phyloP scores from a whole-genome alignment of 2,888 invertebrate species.

The Drymonia ruficornis region DNA sequence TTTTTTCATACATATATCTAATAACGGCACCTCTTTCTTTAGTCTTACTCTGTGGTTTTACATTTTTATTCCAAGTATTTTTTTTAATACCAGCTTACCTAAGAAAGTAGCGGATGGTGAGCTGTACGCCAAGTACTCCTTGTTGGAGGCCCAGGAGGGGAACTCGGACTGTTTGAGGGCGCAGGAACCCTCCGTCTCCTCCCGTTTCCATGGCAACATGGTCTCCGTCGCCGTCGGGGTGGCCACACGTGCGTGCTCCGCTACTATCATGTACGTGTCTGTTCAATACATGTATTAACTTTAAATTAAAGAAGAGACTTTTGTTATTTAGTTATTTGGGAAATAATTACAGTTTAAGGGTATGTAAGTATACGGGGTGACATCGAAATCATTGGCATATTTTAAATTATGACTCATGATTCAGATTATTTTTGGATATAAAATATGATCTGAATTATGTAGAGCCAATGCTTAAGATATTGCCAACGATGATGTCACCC shows the following conservation, averaged over 20 bases:
- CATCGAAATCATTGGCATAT: too few relatives aligned
- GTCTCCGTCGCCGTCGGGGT: conserved; percentile 96
- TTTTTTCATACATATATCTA: too few relatives aligned
- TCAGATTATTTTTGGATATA: too few relatives aligned
- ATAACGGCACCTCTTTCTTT: too few relatives aligned
- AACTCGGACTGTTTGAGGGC: conserved; percentile 94
- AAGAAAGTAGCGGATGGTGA: conserved; percentile 96
- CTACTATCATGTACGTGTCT: conserved; percentile 79
- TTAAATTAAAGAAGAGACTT: conserved; percentile 8
- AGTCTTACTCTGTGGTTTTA: too few relatives aligned
- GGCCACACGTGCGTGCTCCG: conserved; percentile 90
- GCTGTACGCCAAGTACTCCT: conserved; percentile 95
- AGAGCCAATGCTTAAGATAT: too few relatives aligned
- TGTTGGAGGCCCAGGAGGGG: conserved; percentile 97
- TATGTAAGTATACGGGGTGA: too few relatives aligned
- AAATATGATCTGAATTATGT: too few relatives aligned
- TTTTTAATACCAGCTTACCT: conserved; percentile 82
- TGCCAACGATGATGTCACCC: too few relatives aligned
- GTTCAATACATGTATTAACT: conserved; percentile 20
- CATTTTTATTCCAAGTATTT: too few relatives aligned
- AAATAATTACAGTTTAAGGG: too few relatives aligned
- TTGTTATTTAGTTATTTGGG: background rate
- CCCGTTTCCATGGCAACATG: conserved; percentile 96
- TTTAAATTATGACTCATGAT: too few relatives aligned
- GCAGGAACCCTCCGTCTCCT: conserved; percentile 89